Evolutionary conservation across 2,113 vertebrate species (phyloP), one percentile per base, ranked within the genome.

Genomic region (Lophotis ruficrista): DNA sequence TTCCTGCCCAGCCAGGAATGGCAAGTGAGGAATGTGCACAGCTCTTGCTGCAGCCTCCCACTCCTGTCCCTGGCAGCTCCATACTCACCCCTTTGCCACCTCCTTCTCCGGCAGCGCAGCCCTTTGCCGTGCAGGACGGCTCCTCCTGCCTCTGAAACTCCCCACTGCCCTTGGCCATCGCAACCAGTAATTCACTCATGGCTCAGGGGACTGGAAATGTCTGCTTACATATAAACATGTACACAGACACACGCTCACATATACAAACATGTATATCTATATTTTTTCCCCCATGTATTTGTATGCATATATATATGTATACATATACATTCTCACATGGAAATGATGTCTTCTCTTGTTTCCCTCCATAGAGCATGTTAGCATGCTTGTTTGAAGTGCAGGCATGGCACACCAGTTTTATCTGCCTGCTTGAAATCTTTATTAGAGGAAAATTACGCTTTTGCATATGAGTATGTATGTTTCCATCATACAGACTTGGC

Each of bases 141-240:
- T 92, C 31, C 70, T 87, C 56, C 51, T 58, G 64, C 50, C 54
- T 53, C 71, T 35, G 24, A 43, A 62, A 41, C 30, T 65, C 62
- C 58, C 24, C 0, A 0, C 53, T 53, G 66, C 50, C 83, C 65
- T 61, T 6, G 2, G 58, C 53, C 66, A n/a, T 68, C 3, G 0
- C 70, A 85, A 22, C 68, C 43, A 19, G 62, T 53, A 53, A 5
- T 15, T 61, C n/a, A 9, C 53, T 30, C 12, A 4, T 4, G 14
- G 73, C 30, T 91, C 70, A 37, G 50, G 57, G 61, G 16, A 35
- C 87, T 64, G 69, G 89, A 83, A 64, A 60, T n/a, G 20, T 20
- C 72, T 64, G 53, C 33, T 79, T 71, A 35, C 43, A 12, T 72
- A 31, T 65, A 72, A 83, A 77, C 69, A 85, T 20, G 31, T 66